These are phyloP conservation scores for Nebria brevicollis DNA, from an alignment of 2,888 invertebrate genomes.

Conservation along the genomic window DNA sequence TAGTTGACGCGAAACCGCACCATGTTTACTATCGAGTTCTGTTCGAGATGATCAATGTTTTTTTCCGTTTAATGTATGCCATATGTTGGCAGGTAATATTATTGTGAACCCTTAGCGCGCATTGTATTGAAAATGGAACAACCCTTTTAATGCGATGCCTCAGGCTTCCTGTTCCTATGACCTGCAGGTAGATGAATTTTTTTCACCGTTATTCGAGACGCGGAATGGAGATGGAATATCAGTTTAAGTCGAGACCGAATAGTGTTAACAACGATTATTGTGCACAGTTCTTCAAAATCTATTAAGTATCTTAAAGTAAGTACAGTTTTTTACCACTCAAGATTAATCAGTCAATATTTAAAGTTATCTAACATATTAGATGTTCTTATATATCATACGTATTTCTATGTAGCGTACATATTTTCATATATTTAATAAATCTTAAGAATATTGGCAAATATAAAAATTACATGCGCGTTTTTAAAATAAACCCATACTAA, in stretches of 20 bases:
- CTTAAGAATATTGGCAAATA: too few species aligned
- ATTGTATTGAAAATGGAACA: conserved; percentile 59
- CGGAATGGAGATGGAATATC: conserved; percentile 9
- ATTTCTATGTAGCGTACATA: too few species aligned
- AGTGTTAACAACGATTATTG: conserved; percentile 22
- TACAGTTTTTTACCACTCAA: conserved; percentile 11
- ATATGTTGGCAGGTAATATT: conserved; percentile 60
- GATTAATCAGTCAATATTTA: not conserved
- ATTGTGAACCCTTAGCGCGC: conserved; percentile 50
- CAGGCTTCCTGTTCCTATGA: conserved; percentile 56
- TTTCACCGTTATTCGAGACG: conserved; percentile 27
- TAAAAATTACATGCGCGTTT: too few species aligned
- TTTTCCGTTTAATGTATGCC: conserved; percentile 55
- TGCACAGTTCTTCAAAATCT: not conserved
- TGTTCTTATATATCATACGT: too few species aligned
- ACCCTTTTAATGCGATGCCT: conserved; percentile 58
- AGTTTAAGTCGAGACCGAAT: conserved; percentile 35
- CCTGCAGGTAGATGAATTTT: conserved; percentile 60
- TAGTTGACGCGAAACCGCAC: not conserved
- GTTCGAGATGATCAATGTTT: conserved; percentile 11
- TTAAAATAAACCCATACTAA: too few species aligned
- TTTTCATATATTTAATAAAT: too few species aligned
- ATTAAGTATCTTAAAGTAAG: not conserved
- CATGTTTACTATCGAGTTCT: not conserved
- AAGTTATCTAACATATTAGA: too few species aligned